Evolutionary conservation across 1,140 invertebrate species (phyloP), one percentile per base, ranked within the genome.

Genomic region (Diabrotica virgifera): DNA sequence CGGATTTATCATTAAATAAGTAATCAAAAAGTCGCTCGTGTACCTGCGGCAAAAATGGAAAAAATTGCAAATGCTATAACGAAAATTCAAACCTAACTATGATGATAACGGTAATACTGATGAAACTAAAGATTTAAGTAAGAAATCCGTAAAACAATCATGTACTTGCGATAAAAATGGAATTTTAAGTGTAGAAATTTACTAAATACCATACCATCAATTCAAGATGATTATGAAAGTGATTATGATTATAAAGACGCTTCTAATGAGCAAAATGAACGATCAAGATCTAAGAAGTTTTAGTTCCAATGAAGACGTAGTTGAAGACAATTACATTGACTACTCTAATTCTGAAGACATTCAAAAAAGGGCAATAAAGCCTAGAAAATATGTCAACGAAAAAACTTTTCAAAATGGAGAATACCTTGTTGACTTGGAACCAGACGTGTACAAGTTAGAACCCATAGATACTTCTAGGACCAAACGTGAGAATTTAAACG

Each of bases 401-500:
- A 10, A 24, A 40, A 10, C 40, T 0, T 57, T 64, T n/a, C 13
- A 60, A 60, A 64, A 71, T 54, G 67, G 66, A 0, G 56, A 59
- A 37, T 71, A 68, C 53, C 62, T 37, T 9, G 13, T 71, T 6
- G 70, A 71, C 52, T 38, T 68, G 3, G 38, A 63, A 9, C 70
- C 70, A 9, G 59, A 66, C 12, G 36, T 55, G 11, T 62, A 36
- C 36, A 53, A 36, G 38, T 7, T 62, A 6, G 24, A 46, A 6
- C 38, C 46, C 9, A 7, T 61, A 9, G 40, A 65, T 6, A 36
- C n/a, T n/a, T 36, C 36, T 14, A 46, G 74, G 35, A 70, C 58
- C 11, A 74, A 71, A 59, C 56, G 72, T 5, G 58, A 71, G 9
- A 64, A 61, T 61, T 70, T 69, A 12, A 58, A 68, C 10, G 58